phyloP scores from a whole-genome alignment of 2,797 vertebrate genomes.

The Enteromius unitaeniatus region DNA sequence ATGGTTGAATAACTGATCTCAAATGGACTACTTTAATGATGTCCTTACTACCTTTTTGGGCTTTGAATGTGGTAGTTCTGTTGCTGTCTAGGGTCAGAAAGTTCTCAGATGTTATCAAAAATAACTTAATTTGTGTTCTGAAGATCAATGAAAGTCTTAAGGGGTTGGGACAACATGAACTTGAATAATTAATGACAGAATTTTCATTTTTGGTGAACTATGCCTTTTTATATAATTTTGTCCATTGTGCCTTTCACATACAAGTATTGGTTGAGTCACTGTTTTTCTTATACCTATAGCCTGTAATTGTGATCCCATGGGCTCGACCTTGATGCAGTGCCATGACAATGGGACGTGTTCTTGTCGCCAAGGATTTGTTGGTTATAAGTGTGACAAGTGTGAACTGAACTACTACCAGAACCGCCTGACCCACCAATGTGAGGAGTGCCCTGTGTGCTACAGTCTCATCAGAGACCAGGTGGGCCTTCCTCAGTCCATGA shows the following conservation, averaged over 20 bases:
- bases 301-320: conserved; percentile 92
- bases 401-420: conserved; percentile 86
- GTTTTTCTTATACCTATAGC: conserved; percentile 70
- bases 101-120: neutral
- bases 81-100: neutral
- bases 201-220: neutral
- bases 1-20: neutral
- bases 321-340: conserved; percentile 86
- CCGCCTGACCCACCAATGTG: conserved; percentile 77
- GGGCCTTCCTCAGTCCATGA: conserved; percentile 40
- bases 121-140: neutral
- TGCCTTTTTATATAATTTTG: neutral
- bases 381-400: conserved; percentile 91
- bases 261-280: neutral
- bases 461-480: conserved; percentile 87
- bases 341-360: conserved; percentile 85
- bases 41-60: neutral
- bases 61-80: neutral
- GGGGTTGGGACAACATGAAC: neutral
- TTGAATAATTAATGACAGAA: neutral
- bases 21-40: neutral
- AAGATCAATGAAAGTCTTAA: neutral
- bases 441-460: conserved; percentile 89
- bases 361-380: conserved; percentile 85
- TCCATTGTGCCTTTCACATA: neutral